Conservation (phyloP, 2,113 vertebrate genomes). For the Vireo altiloquus region DNA sequence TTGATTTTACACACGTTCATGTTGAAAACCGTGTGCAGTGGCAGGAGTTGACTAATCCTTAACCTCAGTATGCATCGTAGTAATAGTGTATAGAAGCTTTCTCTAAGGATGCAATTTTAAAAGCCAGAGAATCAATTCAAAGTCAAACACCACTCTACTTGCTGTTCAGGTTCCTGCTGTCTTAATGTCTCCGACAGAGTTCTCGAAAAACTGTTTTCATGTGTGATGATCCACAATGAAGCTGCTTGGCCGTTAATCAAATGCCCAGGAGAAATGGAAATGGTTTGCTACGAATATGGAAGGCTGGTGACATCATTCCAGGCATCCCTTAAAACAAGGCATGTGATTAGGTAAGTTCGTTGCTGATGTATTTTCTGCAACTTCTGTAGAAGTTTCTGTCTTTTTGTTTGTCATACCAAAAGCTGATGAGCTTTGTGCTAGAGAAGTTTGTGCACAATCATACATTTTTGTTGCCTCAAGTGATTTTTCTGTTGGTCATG, state of each 20-base stretch:
- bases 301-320: background rate
- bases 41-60: constrained; percentile 35
- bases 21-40: background rate
- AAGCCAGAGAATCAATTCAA: background rate
- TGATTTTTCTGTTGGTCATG: background rate
- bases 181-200: background rate
- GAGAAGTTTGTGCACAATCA: accelerated
- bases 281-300: background rate
- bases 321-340: background rate
- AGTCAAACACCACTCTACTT: background rate
- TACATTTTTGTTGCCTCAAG: background rate
- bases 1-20: constrained; percentile 8
- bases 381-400: background rate
- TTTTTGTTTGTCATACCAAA: background rate
- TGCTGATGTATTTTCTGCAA: background rate
- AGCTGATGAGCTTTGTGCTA: background rate
- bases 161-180: background rate
- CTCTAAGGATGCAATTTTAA: background rate
- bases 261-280: background rate
- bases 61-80: constrained; percentile 10
- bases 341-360: background rate
- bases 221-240: background rate
- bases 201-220: accelerated
- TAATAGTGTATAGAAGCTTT: background rate
- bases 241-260: background rate